A percentile compares a stretch with the other conserved stretches of the same genome.
phyloP scores from a whole-genome alignment of 2,113 vertebrate genomes.

The Vidua macroura region DNA sequence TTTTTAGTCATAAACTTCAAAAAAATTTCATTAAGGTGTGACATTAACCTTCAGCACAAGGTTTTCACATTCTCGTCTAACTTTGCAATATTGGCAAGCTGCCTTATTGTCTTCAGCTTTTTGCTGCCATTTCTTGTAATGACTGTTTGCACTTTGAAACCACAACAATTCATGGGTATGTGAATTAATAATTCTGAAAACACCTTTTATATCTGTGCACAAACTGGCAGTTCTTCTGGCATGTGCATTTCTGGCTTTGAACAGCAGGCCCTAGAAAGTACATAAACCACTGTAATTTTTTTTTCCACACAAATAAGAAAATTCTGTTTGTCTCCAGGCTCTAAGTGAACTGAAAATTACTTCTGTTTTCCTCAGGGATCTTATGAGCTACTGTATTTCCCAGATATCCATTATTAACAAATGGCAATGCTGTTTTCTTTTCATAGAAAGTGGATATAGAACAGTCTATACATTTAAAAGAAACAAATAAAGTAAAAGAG shows the following conservation, averaged over 20 bases:
- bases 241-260: background rate
- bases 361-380: background rate
- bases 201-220: background rate
- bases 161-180: background rate
- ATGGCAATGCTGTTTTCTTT: background rate
- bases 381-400: background rate
- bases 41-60: constrained; percentile 22
- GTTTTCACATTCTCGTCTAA: background rate
- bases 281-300: background rate
- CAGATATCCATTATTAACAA: background rate
- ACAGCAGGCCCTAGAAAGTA: background rate
- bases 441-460: background rate
- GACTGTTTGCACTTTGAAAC: background rate
- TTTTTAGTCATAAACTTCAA: background rate
- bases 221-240: background rate
- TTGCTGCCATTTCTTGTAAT: background rate
- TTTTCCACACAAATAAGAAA: background rate
- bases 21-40: background rate
- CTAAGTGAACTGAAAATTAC: background rate
- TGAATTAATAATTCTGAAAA: background rate
- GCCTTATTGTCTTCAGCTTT: background rate
- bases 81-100: background rate
- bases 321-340: background rate
- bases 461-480: background rate
- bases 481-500: background rate